These are phyloP conservation scores for Protobothrops mucrosquamatus DNA, from an alignment of 2,113 vertebrate species.

Conservation along the genomic window DNA sequence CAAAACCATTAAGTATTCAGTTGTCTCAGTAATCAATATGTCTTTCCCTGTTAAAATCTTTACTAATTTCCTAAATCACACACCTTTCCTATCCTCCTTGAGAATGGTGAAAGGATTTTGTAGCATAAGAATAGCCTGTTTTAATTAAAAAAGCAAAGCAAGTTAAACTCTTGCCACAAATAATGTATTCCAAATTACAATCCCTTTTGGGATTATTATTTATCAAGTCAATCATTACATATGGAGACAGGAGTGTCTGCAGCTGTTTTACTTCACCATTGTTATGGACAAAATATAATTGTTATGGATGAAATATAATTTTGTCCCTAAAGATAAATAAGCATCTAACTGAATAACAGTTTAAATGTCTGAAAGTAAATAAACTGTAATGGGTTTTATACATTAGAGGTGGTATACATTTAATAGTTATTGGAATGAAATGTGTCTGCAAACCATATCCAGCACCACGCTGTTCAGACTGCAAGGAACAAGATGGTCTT, in stretches of 20 bases:
- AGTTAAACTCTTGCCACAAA: constrained; percentile 38
- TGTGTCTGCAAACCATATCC: not conserved
- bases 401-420: not conserved
- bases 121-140: constrained; percentile 12
- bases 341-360: constrained; percentile 21
- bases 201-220: constrained; percentile 35
- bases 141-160: constrained; percentile 47
- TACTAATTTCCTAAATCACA: constrained; percentile 42
- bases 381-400: constrained; percentile 30
- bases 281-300: constrained; percentile 15
- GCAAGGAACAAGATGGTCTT: not conserved
- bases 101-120: constrained; percentile 27
- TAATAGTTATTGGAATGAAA: constrained; percentile 8
- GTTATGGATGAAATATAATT: not conserved
- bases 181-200: constrained; percentile 15
- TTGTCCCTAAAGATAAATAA: constrained; percentile 10
- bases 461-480: not conserved
- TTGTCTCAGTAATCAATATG: constrained; percentile 16
- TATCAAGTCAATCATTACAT: constrained; percentile 35
- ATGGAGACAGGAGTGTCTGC: not conserved
- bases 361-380: not conserved
- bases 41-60: constrained; percentile 35
- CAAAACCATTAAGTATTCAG: constrained; percentile 4
- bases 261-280: not conserved
- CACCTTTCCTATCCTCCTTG: constrained; percentile 35